Percentiles rank a stretch among this genome's conserved stretches.
Conservation (phyloP, 2,797 vertebrate genomes). For the Protonibea diacanthus region DNA sequence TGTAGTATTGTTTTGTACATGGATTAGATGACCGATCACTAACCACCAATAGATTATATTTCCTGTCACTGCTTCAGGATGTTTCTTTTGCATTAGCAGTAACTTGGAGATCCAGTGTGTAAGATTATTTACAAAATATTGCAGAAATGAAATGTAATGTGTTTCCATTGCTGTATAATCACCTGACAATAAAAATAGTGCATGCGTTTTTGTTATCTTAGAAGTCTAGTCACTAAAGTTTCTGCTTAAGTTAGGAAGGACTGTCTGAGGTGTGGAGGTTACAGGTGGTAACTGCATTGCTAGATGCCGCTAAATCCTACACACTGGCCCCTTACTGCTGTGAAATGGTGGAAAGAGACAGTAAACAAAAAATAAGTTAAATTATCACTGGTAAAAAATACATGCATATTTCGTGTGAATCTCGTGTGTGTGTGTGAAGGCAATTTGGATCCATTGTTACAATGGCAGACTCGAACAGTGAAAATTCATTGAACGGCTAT, state of each 20-base stretch:
- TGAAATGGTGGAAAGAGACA: not conserved
- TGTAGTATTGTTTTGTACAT: too few species aligned
- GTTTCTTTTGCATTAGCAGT: not conserved
- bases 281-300: too few species aligned
- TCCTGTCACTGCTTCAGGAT: not conserved
- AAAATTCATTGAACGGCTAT: not conserved
- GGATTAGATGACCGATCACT: not conserved
- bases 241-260: too few species aligned
- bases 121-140: too few species aligned
- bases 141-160: too few species aligned
- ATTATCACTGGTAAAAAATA: not conserved
- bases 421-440: not conserved
- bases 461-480: not conserved
- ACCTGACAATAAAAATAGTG: too few species aligned
- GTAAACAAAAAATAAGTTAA: not conserved
- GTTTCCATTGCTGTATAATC: too few species aligned
- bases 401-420: not conserved
- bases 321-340: not conserved
- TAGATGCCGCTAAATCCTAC: too few species aligned
- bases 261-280: too few species aligned
- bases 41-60: not conserved
- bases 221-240: too few species aligned
- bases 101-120: too few species aligned
- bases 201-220: too few species aligned
- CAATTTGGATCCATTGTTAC: not conserved